phyloP scores from a whole-genome alignment of 2,888 invertebrate genomes.

The Corbicula japonica region DNA sequence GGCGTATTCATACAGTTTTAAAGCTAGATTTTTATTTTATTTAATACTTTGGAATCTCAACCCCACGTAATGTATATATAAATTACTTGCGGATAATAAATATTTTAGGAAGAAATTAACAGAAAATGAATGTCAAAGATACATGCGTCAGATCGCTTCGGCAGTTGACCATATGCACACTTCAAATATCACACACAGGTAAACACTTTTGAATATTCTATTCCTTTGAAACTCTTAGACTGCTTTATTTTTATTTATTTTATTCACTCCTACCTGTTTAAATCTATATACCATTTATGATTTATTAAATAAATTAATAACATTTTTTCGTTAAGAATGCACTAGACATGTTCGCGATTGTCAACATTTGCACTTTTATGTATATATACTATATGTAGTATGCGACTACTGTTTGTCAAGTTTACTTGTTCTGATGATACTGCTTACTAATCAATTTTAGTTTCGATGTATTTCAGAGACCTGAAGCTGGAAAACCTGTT shows the following conservation, averaged over 20 bases:
- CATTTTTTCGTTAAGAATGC: no score
- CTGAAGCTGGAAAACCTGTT: slow-evolving; percentile 83
- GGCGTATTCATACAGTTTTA: neutral
- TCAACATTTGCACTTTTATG: no score
- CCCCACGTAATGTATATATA: neutral
- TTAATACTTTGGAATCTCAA: neutral
- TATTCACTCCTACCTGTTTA: no score
- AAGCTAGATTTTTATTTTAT: neutral
- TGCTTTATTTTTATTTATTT: no score
- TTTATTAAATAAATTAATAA: no score
- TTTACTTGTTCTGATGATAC: no score
- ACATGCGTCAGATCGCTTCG: slow-evolving; percentile 81
- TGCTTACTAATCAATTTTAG: no score
- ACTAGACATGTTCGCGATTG: no score
- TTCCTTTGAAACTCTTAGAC: no score
- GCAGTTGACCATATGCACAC: slow-evolving; percentile 82
- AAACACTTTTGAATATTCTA: slow-evolving; percentile 4
- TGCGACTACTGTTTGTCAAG: no score
- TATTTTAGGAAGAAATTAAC: slow-evolving; percentile 71
- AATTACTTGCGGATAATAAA: neutral
- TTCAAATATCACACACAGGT: slow-evolving; percentile 74
- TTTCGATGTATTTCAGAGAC: slow-evolving; percentile 79
- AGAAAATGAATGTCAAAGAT: slow-evolving; percentile 79
- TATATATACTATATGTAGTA: no score
- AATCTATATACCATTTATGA: no score